These are phyloP conservation scores for Epistrophella euchroma DNA, from an alignment of 2,888 invertebrate genomes.

Conservation along the genomic window DNA sequence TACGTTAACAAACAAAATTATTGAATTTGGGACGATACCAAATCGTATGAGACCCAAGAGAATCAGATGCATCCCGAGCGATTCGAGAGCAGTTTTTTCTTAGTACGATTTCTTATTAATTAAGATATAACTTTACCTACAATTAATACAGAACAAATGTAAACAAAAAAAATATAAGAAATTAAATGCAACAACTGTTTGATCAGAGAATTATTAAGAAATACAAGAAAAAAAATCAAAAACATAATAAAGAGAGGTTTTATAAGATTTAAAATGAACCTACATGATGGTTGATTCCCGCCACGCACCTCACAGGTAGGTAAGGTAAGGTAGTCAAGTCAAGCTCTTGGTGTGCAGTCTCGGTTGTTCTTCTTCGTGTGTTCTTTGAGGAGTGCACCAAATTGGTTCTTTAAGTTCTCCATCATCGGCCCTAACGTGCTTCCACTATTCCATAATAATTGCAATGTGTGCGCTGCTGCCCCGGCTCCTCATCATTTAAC, in stretches of 20 bases:
- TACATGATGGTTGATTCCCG: conserved; percentile 44
- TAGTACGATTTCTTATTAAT: neutral
- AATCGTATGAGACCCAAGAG: too few species aligned
- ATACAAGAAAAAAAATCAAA: neutral
- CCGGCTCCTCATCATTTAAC: conserved; percentile 66
- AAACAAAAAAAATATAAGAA: neutral
- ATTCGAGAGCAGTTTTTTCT: too few species aligned
- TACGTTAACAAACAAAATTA: too few species aligned
- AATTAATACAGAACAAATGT: conserved; percentile 24
- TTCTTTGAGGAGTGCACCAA: conserved; percentile 61
- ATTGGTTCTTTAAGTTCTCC: conserved; percentile 71
- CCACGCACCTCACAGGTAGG: conserved; percentile 61
- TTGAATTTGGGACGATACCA: too few species aligned
- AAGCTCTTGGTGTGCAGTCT: conserved; percentile 69
- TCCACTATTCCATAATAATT: conserved; percentile 74
- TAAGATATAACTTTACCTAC: conserved; percentile 27
- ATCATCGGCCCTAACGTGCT: conserved; percentile 72
- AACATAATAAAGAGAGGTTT: conserved; percentile 44
- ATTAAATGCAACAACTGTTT: conserved; percentile 34
- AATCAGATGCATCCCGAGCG: too few species aligned
- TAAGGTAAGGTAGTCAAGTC: conserved; percentile 23
- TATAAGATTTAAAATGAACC: conserved; percentile 52
- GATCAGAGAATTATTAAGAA: conserved; percentile 16
- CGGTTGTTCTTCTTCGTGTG: conserved; percentile 50
- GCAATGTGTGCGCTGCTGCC: conserved; percentile 47